These are phyloP conservation scores for Octodonta nipae DNA, from an alignment of 2,888 invertebrate species.

Conservation along the genomic window DNA sequence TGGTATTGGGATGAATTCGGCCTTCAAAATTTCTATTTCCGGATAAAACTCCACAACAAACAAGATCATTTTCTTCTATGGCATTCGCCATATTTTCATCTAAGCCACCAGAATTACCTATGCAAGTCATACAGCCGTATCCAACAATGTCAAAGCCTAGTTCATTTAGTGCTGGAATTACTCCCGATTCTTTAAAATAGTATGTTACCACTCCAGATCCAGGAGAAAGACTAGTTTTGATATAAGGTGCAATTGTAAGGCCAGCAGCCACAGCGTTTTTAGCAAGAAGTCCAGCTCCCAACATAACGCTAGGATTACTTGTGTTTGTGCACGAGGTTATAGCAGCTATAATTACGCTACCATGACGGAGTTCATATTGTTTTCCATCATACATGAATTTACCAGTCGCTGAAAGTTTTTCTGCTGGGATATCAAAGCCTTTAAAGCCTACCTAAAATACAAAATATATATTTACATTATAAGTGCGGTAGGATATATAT, in stretches of 20 bases:
- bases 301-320: constrained; percentile 94
- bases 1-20: constrained; percentile 88
- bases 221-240: constrained; percentile 93
- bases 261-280: constrained; percentile 90
- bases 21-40: constrained; percentile 98
- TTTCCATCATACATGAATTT: constrained; percentile 71
- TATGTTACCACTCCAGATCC: constrained; percentile 39
- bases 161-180: constrained; percentile 70
- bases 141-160: constrained; percentile 86
- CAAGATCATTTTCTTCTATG: constrained; percentile 83
- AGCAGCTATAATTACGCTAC: constrained; percentile 91
- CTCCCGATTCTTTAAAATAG: constrained; percentile 68
- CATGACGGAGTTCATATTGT: constrained; percentile 69
- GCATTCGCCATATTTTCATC: constrained; percentile 83
- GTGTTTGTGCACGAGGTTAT: constrained; percentile 98
- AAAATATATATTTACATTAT: constrained; percentile 4
- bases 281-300: constrained; percentile 85
- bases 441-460: constrained; percentile 71
- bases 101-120: constrained; percentile 93
- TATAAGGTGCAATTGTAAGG: constrained; percentile 69
- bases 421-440: constrained; percentile 67
- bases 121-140: constrained; percentile 99
- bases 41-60: constrained; percentile 90
- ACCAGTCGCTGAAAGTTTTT: constrained; percentile 49
- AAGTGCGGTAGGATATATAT: no score